Percentiles rank a stretch among this genome's conserved stretches.
phyloP scores from a whole-genome alignment of 2,113 vertebrate species.

The Shinisaurus crocodilurus region DNA sequence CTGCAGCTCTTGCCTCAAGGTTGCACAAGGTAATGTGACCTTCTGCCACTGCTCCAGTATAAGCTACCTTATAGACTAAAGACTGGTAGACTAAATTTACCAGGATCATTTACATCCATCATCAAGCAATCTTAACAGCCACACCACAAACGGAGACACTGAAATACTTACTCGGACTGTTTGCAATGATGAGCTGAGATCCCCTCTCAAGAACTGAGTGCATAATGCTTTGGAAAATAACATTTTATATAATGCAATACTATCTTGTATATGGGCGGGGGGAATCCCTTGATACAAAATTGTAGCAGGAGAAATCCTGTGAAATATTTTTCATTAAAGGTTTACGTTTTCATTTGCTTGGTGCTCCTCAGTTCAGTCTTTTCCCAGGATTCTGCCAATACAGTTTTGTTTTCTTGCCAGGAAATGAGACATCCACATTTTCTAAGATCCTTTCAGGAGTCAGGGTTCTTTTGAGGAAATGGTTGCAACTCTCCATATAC shows the following conservation, averaged over 20 bases:
- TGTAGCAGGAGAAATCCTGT: constrained; percentile 46
- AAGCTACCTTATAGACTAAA: too few relatives aligned
- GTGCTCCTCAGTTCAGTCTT: background rate
- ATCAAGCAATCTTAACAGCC: background rate
- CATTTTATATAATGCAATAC: background rate
- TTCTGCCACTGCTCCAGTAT: too few relatives aligned
- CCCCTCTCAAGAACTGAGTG: background rate
- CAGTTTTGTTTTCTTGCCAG: constrained; percentile 12
- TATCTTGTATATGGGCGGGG: background rate
- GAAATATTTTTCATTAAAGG: constrained; percentile 62
- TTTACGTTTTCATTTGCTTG: constrained; percentile 54
- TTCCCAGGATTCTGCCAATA: constrained; percentile 26
- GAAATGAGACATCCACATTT: constrained; percentile 65
- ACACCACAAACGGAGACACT: fast-evolving
- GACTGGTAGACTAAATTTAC: background rate
- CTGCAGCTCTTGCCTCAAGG: too few relatives aligned
- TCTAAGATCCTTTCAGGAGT: constrained; percentile 39
- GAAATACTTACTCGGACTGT: background rate
- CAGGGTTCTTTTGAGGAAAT: constrained; percentile 44
- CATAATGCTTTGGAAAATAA: constrained; percentile 51
- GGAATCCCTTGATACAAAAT: constrained; percentile 49
- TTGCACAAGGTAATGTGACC: too few relatives aligned
- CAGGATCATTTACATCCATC: background rate
- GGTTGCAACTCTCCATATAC: constrained; percentile 49
- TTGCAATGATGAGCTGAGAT: background rate